phyloP scores from a whole-genome alignment of 53 echinoderm and acorn worm genomes.

The Patiria pectinifera region DNA sequence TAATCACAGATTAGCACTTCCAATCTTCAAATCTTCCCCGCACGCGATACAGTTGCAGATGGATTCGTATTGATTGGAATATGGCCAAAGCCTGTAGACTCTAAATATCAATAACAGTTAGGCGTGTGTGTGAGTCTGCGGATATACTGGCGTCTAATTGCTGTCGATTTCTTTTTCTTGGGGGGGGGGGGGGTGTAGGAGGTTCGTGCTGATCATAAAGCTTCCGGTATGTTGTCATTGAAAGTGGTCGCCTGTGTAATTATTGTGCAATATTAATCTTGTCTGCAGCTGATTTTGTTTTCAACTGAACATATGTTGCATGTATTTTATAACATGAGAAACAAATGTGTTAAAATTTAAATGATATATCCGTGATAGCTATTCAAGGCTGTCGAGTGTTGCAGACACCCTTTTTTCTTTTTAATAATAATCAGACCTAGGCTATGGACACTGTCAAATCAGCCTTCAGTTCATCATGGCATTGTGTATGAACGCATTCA shows the following conservation, averaged over 20 bases:
- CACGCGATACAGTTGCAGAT: conserved; percentile 22
- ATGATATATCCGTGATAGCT: background rate
- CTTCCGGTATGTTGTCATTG: background rate
- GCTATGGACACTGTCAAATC: background rate
- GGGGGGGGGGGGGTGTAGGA: background rate
- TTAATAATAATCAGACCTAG: conserved; percentile 8
- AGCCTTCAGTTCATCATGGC: background rate
- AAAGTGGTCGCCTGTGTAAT: background rate
- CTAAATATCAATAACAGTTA: conserved; percentile 56
- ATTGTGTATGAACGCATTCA: too few relatives aligned
- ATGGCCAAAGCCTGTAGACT: background rate
- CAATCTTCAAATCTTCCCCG: background rate
- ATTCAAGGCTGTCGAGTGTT: conserved; percentile 38
- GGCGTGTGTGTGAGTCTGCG: conserved; percentile 33
- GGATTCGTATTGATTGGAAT: conserved; percentile 48
- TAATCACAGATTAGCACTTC: background rate
- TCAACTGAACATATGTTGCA: background rate
- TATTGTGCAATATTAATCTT: conserved; percentile 7
- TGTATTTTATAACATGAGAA: conserved; percentile 3
- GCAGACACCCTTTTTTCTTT: background rate
- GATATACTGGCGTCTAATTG: conserved; percentile 51
- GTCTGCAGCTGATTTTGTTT: background rate
- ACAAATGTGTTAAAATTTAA: background rate
- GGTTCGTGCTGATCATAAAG: background rate
- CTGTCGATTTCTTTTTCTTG: background rate